Base-by-base conservation (phyloP, 2,113 vertebrate species). In the Microtus richardsoni region DNA sequence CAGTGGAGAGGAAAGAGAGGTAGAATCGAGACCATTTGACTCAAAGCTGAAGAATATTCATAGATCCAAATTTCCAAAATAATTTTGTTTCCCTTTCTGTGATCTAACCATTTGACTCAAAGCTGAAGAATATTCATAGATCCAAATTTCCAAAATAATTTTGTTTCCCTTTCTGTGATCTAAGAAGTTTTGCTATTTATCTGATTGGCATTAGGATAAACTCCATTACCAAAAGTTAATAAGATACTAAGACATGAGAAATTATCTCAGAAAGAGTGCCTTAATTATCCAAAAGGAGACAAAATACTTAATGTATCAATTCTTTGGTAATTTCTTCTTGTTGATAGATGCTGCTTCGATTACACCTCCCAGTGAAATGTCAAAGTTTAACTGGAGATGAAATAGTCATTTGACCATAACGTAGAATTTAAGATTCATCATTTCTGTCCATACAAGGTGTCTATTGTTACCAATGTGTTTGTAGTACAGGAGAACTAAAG, bases 81-180 rank as follows among this genome's bases (percentile, higher is more conserved):
- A 54, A 5, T 80, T 82, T 80, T 71, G 22, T 44, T 88, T 77
- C 71, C 7, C 6, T 84, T 66, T 91, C 52, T n/a, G n/a, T n/a
- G n/a, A n/a, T n/a, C n/a, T n/a, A n/a, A 95, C 70, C 64, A 47
- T 54, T 66, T 41, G 49, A 93, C 74, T 80, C 54, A 89, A 91
- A 62, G 41, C 30, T 62, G 77, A 96, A 80, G 30, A 60, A 39
- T 47, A 91, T n/a, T 70, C 79, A 73, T 75, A 90, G 80, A 91
- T 80, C 47, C 24, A n/a, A 33, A 58, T 64, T 83, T 86, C 60
- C 41, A 28, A 44, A 85, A 60, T 30, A 54, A 5, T 80, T 82
- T 80, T 71, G 22, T 44, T 88, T 77, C 71, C 7, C 6, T 84
- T 66, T 91, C 52, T 94, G n/a, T 17, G 10, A 86, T 16, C 19